phyloP scores from a whole-genome alignment of 2,888 invertebrate species.

The Cryptocephalus moraei region DNA sequence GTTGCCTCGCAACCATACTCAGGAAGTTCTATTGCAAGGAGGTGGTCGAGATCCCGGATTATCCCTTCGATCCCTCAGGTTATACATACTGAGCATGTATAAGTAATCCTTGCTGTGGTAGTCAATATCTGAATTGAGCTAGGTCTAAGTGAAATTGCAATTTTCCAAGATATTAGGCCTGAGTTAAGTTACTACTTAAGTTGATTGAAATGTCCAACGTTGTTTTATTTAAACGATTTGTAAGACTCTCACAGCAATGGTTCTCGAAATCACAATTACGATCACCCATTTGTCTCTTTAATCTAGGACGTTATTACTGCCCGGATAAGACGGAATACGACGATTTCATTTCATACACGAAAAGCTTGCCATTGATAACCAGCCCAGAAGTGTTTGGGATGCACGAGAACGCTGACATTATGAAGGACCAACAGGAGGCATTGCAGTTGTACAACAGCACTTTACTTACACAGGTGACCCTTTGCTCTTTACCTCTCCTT shows the following conservation, averaged over 20 bases:
- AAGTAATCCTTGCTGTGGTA: too few species aligned
- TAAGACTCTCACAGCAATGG: too few species aligned
- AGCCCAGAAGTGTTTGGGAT: conserved; percentile 84
- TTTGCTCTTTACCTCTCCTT: too few species aligned
- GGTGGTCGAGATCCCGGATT: conserved; percentile 52
- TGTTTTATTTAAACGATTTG: too few species aligned
- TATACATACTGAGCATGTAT: conserved; percentile 4
- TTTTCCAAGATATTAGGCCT: too few species aligned
- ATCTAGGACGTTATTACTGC: conserved; percentile 54
- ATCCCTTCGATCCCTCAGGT: conserved; percentile 59
- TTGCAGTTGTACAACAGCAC: conserved; percentile 63
- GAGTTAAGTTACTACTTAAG: too few species aligned
- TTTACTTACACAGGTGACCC: conserved; percentile 62
- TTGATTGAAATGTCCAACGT: too few species aligned
- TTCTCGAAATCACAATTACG: too few species aligned
- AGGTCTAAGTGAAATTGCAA: too few species aligned
- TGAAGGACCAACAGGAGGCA: conserved; percentile 84
- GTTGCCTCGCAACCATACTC: conserved; percentile 75
- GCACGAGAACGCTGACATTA: conserved; percentile 86
- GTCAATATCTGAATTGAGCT: too few species aligned
- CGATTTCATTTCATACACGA: conserved; percentile 56
- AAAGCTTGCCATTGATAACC: conserved; percentile 63
- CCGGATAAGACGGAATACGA: conserved; percentile 65
- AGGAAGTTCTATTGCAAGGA: conserved; percentile 65
- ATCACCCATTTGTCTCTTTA: not conserved